A percentile compares a stretch with the other conserved stretches of the same genome.
Conservation (phyloP, 2,797 vertebrate species). For the Lophotriccus pileatus region DNA sequence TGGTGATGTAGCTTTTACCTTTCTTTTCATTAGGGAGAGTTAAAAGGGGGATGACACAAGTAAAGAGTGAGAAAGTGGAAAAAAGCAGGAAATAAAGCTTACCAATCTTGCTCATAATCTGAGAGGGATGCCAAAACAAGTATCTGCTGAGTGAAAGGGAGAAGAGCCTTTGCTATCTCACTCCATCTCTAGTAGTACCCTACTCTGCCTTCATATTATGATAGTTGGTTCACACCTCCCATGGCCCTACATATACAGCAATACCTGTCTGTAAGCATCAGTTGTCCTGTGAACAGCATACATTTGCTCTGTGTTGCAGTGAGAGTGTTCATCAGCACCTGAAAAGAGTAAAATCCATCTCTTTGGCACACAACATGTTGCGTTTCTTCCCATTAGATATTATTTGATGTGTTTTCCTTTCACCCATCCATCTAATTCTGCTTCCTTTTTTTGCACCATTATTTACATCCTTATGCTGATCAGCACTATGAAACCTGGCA, state of each 20-base stretch:
- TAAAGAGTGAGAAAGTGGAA: neutral
- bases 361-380: neutral
- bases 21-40: neutral
- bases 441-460: neutral
- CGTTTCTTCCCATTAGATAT: neutral
- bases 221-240: neutral
- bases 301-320: neutral
- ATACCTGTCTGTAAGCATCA: neutral
- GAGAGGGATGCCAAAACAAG: neutral
- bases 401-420: neutral
- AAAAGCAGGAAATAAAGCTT: neutral
- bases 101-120: neutral
- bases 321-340: accelerated
- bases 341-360: neutral
- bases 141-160: neutral
- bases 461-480: neutral
- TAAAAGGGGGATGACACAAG: neutral
- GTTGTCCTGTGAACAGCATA: neutral
- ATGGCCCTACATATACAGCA: neutral
- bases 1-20: neutral
- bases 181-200: neutral
- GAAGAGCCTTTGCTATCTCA: neutral
- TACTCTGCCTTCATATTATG: neutral
- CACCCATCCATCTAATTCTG: neutral
- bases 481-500: neutral